Evolutionary conservation across 2,113 vertebrate genomes (phyloP).

Genomic region (Elanoides forficatus): DNA sequence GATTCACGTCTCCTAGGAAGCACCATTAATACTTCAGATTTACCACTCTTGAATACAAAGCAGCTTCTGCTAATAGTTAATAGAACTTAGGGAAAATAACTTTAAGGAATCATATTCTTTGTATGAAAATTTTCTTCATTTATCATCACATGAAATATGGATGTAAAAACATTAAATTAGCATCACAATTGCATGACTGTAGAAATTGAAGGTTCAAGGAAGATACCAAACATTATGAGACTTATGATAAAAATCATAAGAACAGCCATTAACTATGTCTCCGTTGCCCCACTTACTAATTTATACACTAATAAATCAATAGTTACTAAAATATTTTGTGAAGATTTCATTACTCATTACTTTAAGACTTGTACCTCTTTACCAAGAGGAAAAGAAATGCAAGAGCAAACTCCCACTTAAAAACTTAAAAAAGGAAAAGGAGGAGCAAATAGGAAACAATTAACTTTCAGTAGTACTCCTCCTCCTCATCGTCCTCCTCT

Average conservation of each 20-base stretch:
- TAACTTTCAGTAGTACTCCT: neutral
- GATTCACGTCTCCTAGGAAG: slow-evolving; percentile 24
- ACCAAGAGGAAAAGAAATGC: neutral
- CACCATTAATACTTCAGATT: slow-evolving; percentile 26
- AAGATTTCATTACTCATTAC: neutral
- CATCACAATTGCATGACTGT: neutral
- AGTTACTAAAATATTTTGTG: neutral
- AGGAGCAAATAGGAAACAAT: neutral
- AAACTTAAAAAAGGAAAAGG: neutral
- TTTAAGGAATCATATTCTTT: neutral
- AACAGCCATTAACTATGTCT: neutral
- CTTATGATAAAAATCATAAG: neutral
- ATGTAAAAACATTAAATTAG: neutral
- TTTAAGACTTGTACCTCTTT: neutral
- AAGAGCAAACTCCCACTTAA: neutral
- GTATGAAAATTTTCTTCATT: neutral
- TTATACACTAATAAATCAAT: neutral
- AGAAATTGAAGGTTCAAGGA: neutral
- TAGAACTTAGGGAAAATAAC: neutral
- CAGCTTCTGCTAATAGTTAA: neutral
- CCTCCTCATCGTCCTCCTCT: neutral
- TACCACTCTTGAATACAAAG: neutral
- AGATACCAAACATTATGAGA: neutral
- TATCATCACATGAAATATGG: neutral
- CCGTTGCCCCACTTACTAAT: neutral